Base-by-base conservation (phyloP, 1,140 invertebrate genomes). In the Plectrocnemia conspersa region DNA sequence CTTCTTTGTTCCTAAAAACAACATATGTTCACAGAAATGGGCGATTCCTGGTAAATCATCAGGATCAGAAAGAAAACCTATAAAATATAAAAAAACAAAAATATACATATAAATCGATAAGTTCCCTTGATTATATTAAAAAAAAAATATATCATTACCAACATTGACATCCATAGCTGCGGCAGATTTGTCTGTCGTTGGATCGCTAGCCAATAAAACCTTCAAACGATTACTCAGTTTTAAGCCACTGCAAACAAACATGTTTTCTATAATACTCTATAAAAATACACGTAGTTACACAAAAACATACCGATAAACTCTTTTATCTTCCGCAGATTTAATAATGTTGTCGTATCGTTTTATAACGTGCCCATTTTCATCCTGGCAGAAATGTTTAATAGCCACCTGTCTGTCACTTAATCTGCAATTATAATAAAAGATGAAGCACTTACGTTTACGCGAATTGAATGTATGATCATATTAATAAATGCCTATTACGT, bases 11-110 rank as follows among this genome's bases (percentile, higher is more conserved):
- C 95, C 95, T 38, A 97, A 71, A 70, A 98, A 98, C 3, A 98
- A 75, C 95, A 98, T 98, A 68, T 98, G 95, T 69, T 98, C 95
- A 70, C 91, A 95, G 70, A 98, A 98, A 70, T 98, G 95, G 9
- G 95, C 94, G 49, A 98, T 70, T 0, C 95, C 95, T 3, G 89
- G 91, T 5, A 97, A 64, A 44, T 93, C 81, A 27, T 80, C 75
- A 0, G 94, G 93, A 74, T 99, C 95, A 63, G 81, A 87, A 76
- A 98, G 82, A 62, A 80, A 84, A 11, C 89, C 89, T 87, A 65
- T n/a, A n/a, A n/a, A n/a, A n/a, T n/a, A n/a, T 66, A 40, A 52
- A 41, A 58, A 56, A 59, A 24, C 38, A 41, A 29, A 58, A 44
- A 52, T 32, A 21, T 21, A 36, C 36, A 9, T 50, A 33, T 47